Evolutionary conservation across 2,888 invertebrate species (phyloP).

Genomic region (Agrilus biguttatus): DNA sequence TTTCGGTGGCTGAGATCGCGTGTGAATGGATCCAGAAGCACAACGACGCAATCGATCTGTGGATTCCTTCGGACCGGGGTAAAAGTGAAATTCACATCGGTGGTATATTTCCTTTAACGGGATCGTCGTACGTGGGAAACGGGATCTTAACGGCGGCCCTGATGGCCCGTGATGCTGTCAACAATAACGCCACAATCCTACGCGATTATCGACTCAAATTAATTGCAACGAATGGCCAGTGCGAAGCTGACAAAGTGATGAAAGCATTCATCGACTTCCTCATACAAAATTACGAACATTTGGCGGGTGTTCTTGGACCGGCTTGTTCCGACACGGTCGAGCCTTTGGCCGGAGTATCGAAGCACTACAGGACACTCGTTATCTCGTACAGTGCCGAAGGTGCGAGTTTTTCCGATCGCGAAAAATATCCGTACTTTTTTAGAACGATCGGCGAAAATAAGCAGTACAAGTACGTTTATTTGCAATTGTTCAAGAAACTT

Average conservation of each 20-base stretch:
- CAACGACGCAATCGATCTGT: constrained; percentile 30
- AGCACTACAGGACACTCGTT: constrained; percentile 54
- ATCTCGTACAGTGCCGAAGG: constrained; percentile 72
- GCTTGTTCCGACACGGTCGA: constrained; percentile 72
- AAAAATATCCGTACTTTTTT: constrained; percentile 64
- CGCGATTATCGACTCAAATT: constrained; percentile 45
- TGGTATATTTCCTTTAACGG: constrained; percentile 56
- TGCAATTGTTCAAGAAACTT: constrained; percentile 40
- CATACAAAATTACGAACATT: constrained; percentile 35
- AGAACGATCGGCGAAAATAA: constrained; percentile 66
- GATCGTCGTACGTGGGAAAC: constrained; percentile 41
- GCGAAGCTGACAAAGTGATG: constrained; percentile 59
- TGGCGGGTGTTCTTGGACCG: constrained; percentile 63
- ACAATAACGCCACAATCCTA: constrained; percentile 40
- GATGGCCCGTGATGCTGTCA: constrained; percentile 50
- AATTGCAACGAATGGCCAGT: constrained; percentile 47
- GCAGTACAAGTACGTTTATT: constrained; percentile 53
- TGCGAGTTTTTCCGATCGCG: constrained; percentile 50
- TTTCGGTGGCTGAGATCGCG: constrained; percentile 35
- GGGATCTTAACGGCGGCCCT: constrained; percentile 45
- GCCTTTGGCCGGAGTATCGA: constrained; percentile 62
- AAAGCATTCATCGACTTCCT: constrained; percentile 60
- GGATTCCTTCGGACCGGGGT: constrained; percentile 31
- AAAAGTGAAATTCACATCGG: constrained; percentile 41
- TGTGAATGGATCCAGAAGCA: constrained; percentile 51